phyloP scores from a whole-genome alignment of 2,888 invertebrate genomes.

The Mactromeris polynyma region DNA sequence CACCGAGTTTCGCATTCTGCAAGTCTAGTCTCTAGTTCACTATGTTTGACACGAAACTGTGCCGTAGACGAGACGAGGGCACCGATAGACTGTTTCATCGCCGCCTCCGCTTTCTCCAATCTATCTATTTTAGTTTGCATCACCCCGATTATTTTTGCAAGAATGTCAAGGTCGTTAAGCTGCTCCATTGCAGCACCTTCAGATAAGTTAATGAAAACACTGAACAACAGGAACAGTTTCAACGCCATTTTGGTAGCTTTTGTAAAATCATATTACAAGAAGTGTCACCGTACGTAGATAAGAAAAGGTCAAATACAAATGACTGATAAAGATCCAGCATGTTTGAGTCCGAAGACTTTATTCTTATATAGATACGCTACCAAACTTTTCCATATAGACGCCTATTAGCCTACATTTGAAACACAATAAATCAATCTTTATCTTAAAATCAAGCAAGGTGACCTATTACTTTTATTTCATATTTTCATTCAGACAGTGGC shows the following conservation, averaged over 20 bases:
- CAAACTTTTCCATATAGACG: too few relatives aligned
- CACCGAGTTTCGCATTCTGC: neutral
- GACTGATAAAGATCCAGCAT: too few relatives aligned
- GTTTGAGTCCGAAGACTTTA: too few relatives aligned
- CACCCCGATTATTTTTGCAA: neutral
- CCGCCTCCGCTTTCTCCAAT: conserved; percentile 9
- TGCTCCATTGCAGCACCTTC: neutral
- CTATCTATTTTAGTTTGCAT: conserved; percentile 23
- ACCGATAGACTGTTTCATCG: conserved; percentile 28
- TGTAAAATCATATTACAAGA: neutral
- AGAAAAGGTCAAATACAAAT: too few relatives aligned
- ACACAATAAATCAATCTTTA: too few relatives aligned
- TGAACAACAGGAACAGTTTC: neutral
- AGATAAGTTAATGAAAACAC: neutral
- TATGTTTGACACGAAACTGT: conserved; percentile 17
- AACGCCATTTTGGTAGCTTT: neutral
- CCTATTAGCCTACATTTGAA: too few relatives aligned
- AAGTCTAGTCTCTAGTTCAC: neutral
- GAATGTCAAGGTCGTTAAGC: neutral
- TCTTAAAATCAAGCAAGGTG: too few relatives aligned
- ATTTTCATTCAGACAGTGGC: too few relatives aligned
- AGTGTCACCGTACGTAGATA: neutral
- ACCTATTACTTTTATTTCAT: too few relatives aligned
- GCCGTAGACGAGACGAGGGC: conserved; percentile 26
- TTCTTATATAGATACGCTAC: too few relatives aligned